Conservation (phyloP, 2,113 vertebrate species). For the Scatophagus argus region DNA sequence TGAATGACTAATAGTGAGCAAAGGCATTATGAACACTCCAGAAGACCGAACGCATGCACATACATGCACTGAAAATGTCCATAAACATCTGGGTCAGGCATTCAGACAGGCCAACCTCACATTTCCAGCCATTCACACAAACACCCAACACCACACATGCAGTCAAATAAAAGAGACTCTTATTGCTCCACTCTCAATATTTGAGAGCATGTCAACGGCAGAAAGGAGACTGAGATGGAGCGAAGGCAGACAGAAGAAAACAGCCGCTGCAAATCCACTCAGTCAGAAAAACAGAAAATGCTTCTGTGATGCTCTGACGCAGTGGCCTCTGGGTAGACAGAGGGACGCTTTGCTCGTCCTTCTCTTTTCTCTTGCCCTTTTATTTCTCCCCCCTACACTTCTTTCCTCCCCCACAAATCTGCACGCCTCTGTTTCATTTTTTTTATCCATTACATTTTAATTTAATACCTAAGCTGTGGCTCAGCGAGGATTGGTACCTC, state of each 20-base stretch:
- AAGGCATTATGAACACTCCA: conserved; percentile 12
- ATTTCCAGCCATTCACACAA: conserved; percentile 12
- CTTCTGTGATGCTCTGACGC: conserved; percentile 40
- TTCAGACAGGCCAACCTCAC: conserved; percentile 42
- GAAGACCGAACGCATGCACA: conserved; percentile 9
- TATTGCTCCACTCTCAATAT: conserved; percentile 37
- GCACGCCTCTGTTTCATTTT: conserved; percentile 48
- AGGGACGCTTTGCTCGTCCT: conserved; percentile 21
- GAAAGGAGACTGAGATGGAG: conserved; percentile 32
- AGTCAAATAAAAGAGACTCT: conserved; percentile 13
- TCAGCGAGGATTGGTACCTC: conserved; percentile 21
- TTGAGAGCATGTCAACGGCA: conserved; percentile 40
- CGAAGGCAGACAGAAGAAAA: conserved; percentile 56
- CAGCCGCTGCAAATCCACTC: conserved; percentile 57
- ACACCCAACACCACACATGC: conserved; percentile 15
- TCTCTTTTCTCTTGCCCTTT: not conserved
- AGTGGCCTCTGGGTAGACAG: conserved; percentile 54
- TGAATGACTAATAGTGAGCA: conserved; percentile 55
- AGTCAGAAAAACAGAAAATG: conserved; percentile 63
- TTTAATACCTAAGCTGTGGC: conserved; percentile 42
- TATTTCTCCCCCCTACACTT: not conserved
- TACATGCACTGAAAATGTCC: conserved; percentile 13
- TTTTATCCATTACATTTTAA: conserved; percentile 49
- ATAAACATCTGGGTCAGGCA: conserved; percentile 46
- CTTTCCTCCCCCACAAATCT: not conserved